phyloP scores from a whole-genome alignment of 1,140 invertebrate genomes.

The Dreissena rostriformis region DNA sequence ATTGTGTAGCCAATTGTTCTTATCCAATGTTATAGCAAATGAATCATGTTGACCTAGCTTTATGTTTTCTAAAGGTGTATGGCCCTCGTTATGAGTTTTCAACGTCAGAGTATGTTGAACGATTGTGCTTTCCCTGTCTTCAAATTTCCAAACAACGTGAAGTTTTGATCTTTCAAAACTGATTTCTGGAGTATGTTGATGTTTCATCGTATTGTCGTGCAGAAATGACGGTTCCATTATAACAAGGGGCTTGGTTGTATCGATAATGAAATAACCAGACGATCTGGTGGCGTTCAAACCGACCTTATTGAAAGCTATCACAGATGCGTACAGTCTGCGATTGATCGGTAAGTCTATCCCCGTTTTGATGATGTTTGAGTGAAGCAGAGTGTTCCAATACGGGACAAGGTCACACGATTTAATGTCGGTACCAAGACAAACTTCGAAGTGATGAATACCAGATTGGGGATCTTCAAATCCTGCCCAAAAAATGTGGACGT shows the following conservation, averaged over 20 bases:
- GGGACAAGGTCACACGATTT: conserved; percentile 40
- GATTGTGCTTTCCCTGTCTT: conserved; percentile 23
- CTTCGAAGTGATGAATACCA: conserved; percentile 36
- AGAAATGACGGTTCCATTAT: not conserved
- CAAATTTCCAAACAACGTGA: conserved; percentile 18
- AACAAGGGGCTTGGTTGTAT: conserved; percentile 18
- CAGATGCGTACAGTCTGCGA: conserved; percentile 48
- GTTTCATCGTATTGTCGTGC: not conserved
- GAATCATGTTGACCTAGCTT: not conserved
- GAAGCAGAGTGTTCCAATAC: conserved; percentile 1
- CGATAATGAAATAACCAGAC: conserved; percentile 51
- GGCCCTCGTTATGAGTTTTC: conserved; percentile 17
- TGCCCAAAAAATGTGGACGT: conserved; percentile 24
- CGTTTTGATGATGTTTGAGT: conserved; percentile 6
- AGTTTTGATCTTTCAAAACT: conserved; percentile 41
- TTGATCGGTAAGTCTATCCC: conserved; percentile 33
- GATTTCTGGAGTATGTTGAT: not conserved
- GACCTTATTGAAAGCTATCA: conserved; percentile 45
- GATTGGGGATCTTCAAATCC: conserved; percentile 60
- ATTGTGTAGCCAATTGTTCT: not conserved
- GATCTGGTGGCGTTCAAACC: conserved; percentile 13
- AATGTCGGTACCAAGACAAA: conserved; percentile 31
- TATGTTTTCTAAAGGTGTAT: not conserved
- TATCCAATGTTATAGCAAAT: conserved; percentile 8
- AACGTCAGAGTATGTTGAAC: not conserved